Evolutionary conservation across 2,113 vertebrate species (phyloP).

Genomic region (Cinclus cinclus): DNA sequence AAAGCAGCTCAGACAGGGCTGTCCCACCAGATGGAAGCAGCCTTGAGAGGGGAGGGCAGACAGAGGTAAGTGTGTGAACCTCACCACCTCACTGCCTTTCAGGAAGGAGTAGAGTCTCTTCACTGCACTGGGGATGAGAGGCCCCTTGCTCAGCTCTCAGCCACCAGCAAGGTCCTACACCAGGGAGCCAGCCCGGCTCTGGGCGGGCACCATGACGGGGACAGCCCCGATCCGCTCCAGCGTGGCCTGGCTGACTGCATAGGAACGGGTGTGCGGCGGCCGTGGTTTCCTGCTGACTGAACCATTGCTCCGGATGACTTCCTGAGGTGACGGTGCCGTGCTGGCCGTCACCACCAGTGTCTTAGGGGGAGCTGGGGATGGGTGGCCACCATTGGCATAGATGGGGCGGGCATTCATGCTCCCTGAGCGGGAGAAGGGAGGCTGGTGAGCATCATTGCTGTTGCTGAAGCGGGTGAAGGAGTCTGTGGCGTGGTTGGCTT

Average conservation of each 20-base stretch:
- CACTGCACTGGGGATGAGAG: not conserved
- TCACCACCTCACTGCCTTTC: not conserved
- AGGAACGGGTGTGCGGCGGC: constrained; percentile 84
- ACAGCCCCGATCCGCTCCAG: constrained; percentile 94
- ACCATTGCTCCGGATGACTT: constrained; percentile 86
- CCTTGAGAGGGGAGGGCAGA: not conserved
- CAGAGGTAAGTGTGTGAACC: not conserved
- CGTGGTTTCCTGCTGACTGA: constrained; percentile 83
- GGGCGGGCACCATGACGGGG: constrained; percentile 95
- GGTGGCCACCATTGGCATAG: constrained; percentile 84
- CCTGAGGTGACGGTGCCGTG: constrained; percentile 85
- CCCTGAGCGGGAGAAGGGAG: constrained; percentile 81
- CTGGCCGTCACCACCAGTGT: constrained; percentile 94
- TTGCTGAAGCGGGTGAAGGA: constrained; percentile 88
- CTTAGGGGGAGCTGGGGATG: constrained; percentile 85
- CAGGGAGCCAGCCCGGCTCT: constrained; percentile 93
- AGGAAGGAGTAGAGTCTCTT: constrained; percentile 35
- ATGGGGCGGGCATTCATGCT: constrained; percentile 65
- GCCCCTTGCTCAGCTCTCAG: not conserved
- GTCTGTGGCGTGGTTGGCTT: constrained; percentile 86
- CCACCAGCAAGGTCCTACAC: constrained; percentile 67
- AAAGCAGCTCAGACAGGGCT: not conserved
- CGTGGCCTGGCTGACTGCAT: constrained; percentile 89
- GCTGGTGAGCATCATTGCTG: constrained; percentile 84
- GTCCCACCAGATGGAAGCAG: not conserved